Percentiles rank a stretch among this genome's conserved stretches.
phyloP scores from a whole-genome alignment of 2,113 vertebrate genomes.

The Anolis sagrei region DNA sequence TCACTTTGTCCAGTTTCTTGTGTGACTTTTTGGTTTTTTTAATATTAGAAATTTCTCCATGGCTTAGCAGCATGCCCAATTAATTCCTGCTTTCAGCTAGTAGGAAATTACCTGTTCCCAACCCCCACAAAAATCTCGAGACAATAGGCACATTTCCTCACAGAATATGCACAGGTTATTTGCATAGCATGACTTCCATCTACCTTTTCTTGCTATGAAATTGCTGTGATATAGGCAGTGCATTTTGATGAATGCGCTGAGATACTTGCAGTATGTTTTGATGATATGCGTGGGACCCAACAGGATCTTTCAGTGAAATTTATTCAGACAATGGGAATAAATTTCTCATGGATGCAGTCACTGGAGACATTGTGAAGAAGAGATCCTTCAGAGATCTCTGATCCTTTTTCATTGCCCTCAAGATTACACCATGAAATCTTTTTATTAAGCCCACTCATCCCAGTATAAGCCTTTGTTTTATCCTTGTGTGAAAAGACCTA shows the following conservation, averaged over 20 bases:
- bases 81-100: too few relatives aligned
- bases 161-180: background rate
- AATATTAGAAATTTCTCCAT: too few relatives aligned
- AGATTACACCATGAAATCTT: too few relatives aligned
- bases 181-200: background rate
- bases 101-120: background rate
- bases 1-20: too few relatives aligned
- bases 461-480: background rate
- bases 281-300: background rate
- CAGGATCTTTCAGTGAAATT: background rate
- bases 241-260: too few relatives aligned
- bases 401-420: background rate
- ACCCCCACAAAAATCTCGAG: background rate
- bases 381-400: background rate
- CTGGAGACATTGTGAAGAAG: background rate
- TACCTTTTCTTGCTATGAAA: constrained; percentile 23
- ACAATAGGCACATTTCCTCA: background rate
- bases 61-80: background rate
- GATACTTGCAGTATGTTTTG: too few relatives aligned
- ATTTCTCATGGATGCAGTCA: background rate
- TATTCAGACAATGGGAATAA: too few relatives aligned
- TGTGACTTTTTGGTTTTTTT: too few relatives aligned
- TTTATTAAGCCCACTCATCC: background rate
- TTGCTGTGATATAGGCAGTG: background rate
- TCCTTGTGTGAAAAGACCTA: too few relatives aligned